phyloP scores from a whole-genome alignment of 1,140 invertebrate genomes.

The Drosophila lacertosa region DNA sequence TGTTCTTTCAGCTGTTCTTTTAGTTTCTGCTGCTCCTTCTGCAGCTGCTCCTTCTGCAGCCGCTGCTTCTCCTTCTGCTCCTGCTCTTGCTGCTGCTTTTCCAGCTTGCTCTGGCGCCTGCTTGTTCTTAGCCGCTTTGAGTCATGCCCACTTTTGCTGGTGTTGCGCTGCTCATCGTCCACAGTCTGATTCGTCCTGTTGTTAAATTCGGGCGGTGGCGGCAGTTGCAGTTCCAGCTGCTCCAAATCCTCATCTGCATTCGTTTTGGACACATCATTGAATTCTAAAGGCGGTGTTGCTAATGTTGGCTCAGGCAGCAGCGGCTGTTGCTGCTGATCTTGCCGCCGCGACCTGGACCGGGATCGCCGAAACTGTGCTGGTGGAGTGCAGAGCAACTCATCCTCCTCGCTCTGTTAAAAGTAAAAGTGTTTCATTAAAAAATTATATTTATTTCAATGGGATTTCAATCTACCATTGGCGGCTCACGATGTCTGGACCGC shows the following conservation, averaged over 20 bases:
- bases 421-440: background rate
- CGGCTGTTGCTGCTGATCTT: background rate
- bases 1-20: background rate
- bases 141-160: constrained; percentile 20
- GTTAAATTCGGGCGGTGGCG: background rate
- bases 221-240: background rate
- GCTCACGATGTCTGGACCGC: background rate
- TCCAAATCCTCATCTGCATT: constrained; percentile 1
- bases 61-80: background rate
- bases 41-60: background rate
- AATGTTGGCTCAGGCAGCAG: background rate
- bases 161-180: constrained; percentile 42
- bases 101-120: background rate
- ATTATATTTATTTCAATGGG: background rate
- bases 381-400: constrained; percentile 25
- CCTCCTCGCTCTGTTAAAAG: constrained; percentile 9
- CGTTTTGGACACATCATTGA: constrained; percentile 2
- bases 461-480: background rate
- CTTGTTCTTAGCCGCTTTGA: background rate
- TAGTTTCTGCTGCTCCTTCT: background rate
- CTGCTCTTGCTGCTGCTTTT: background rate
- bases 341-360: background rate
- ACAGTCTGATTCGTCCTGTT: background rate
- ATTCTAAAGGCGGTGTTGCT: background rate
- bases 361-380: constrained; percentile 11